These are phyloP conservation scores for Chloroclysta siterata DNA, from an alignment of 2,888 invertebrate species.

Conservation along the genomic window DNA sequence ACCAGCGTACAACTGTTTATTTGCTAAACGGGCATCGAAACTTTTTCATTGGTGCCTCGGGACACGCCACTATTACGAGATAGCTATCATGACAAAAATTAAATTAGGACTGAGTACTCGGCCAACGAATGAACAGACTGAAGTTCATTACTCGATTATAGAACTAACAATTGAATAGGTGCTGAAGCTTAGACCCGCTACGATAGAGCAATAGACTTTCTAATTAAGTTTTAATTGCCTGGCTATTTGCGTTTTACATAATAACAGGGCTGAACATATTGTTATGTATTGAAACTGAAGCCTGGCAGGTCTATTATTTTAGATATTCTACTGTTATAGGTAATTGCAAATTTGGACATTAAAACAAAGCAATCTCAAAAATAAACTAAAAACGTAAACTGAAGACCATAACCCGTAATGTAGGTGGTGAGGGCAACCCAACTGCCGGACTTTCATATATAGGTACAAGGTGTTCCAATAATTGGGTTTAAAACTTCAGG, in stretches of 20 bases:
- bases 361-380: slow-evolving; percentile 6
- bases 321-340: not conserved
- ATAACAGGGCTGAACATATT: not conserved
- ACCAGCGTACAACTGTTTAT: slow-evolving; percentile 46
- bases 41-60: slow-evolving; percentile 58
- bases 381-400: not conserved
- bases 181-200: slow-evolving; percentile 4
- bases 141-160: slow-evolving; percentile 20
- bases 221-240: not conserved
- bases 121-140: slow-evolving; percentile 11
- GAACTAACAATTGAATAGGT: slow-evolving; percentile 18
- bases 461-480: too few species aligned
- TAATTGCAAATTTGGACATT: slow-evolving; percentile 2
- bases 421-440: slow-evolving; percentile 10
- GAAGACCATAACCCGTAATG: not conserved
- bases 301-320: not conserved
- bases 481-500: too few species aligned
- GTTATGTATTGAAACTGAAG: not conserved
- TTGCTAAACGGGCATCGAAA: slow-evolving; percentile 51
- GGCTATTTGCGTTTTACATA: not conserved
- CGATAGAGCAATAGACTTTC: not conserved
- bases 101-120: slow-evolving; percentile 16
- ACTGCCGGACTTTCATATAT: not conserved
- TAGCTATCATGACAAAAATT: slow-evolving; percentile 45
- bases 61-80: slow-evolving; percentile 50